These are phyloP conservation scores for Ips nitidus DNA, from an alignment of 1,140 invertebrate species.

Conservation along the genomic window DNA sequence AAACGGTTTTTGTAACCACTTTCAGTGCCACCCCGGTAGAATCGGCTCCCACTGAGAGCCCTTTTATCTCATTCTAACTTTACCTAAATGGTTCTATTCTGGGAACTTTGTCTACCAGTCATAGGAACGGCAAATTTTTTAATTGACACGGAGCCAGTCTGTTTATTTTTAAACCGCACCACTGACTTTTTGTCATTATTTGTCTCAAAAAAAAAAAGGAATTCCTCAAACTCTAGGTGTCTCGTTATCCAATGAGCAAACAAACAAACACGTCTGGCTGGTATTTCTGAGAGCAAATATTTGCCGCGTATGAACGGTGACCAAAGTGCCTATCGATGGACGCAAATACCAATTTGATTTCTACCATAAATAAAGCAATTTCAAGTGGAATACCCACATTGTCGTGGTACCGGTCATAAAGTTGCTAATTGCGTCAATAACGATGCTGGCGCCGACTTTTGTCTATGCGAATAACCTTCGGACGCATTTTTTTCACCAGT, in stretches of 20 bases:
- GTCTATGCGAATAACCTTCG: slow-evolving; percentile 20
- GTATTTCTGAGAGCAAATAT: background rate
- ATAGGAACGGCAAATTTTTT: slow-evolving; percentile 14
- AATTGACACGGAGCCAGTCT: slow-evolving; percentile 20
- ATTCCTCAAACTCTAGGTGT: background rate
- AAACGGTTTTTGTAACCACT: background rate
- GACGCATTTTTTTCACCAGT: background rate
- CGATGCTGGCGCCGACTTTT: slow-evolving; percentile 19
- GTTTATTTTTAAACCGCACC: slow-evolving; percentile 19
- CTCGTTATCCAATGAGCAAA: background rate
- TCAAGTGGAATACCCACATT: slow-evolving; percentile 11
- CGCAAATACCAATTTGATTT: slow-evolving; percentile 1
- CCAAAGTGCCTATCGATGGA: background rate
- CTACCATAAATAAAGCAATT: slow-evolving; percentile 14
- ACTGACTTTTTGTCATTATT: slow-evolving; percentile 3
- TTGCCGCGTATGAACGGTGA: background rate
- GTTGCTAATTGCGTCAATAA: slow-evolving; percentile 19
- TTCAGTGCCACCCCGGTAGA: slow-evolving; percentile 1
- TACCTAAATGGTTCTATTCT: slow-evolving; percentile 9
- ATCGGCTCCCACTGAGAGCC: background rate
- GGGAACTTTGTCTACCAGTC: slow-evolving; percentile 12
- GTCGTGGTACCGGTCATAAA: slow-evolving; percentile 14
- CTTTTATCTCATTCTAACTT: too few species aligned
- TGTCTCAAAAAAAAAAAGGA: background rate
- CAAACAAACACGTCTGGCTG: background rate